Evolutionary conservation across 2,888 invertebrate species (phyloP), one percentile per base, ranked within the genome.

Genomic region (Nemurella pictetii): DNA sequence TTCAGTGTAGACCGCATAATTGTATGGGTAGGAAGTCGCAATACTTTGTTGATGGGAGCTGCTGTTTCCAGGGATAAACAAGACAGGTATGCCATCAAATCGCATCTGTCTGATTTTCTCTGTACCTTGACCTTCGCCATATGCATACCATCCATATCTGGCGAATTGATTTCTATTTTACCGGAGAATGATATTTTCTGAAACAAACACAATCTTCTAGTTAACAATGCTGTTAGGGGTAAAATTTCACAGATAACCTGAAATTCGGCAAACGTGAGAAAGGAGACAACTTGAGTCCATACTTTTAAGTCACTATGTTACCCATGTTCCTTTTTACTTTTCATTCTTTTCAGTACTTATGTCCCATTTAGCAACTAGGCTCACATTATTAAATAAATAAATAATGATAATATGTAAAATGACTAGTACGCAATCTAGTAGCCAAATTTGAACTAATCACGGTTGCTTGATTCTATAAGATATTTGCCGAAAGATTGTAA

Each of bases 51-150:
- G 96, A 89, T 96, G 94, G 75, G 98, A 98, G 0, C 99, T 99
- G 78, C 95, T 95, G 91, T 98, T 99, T 15, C 99, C 99, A 25
- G 98, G 99, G 85, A 99, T 93, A 91, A 97, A 99, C 82, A 99
- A 92, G 0, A 99, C 96, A 5, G 99, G 99, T 80, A 98, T 95
- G 0, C 99, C 99, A 89, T 93, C 93, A 90, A 96, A 96, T 89
- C 94, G 92, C 93, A 94, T 94, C 89, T 93, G 93, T 87, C 95
- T 91, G 0, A 95, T 93, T 88, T 92, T 93, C 88, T 95, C 93
- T 0, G 95, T 95, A 83, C 93, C 91, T 87, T 93, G 91, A 26
- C 98, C 98, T 92, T 99, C 99, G 86, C 97, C 96, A 89, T 99
- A 99, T 0, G 95, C 95, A 90, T 96, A 97, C 0, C 99, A 91